Conservation (phyloP, 2,888 invertebrate species). For the Chironomus riparius region DNA sequence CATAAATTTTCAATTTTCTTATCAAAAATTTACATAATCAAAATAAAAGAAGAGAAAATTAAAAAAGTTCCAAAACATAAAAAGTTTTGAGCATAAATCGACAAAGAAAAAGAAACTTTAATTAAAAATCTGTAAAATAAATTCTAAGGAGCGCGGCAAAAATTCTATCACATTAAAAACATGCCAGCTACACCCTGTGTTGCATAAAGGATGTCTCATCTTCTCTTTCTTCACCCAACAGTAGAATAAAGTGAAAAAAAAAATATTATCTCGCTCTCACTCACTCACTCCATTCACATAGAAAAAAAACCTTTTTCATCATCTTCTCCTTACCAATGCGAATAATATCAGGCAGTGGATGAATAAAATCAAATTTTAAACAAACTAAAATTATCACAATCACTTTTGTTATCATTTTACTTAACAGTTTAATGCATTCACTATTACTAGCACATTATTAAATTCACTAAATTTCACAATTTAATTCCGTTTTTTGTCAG, state of each 20-base stretch:
- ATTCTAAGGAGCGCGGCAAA: neutral
- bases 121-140: neutral
- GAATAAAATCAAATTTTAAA: slow-evolving; percentile 22
- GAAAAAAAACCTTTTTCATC: neutral
- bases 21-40: too few species aligned
- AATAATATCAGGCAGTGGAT: slow-evolving; percentile 29
- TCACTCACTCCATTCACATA: neutral
- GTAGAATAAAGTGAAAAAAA: too few species aligned
- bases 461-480: neutral
- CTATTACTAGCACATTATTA: slow-evolving; percentile 23
- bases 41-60: too few species aligned
- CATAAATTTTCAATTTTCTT: too few species aligned
- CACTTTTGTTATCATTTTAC: slow-evolving; percentile 24
- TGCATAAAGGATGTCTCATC: slow-evolving; percentile 5
- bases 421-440: neutral
- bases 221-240: neutral
- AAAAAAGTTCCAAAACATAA: too few species aligned
- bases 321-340: slow-evolving; percentile 29
- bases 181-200: slow-evolving; percentile 13
- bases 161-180: neutral
- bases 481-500: neutral
- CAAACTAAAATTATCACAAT: slow-evolving; percentile 26
- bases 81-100: neutral
- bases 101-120: neutral
- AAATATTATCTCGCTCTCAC: neutral